Evolutionary conservation across 2,888 invertebrate genomes (phyloP).

Genomic region (Drosophila bunnanda): DNA sequence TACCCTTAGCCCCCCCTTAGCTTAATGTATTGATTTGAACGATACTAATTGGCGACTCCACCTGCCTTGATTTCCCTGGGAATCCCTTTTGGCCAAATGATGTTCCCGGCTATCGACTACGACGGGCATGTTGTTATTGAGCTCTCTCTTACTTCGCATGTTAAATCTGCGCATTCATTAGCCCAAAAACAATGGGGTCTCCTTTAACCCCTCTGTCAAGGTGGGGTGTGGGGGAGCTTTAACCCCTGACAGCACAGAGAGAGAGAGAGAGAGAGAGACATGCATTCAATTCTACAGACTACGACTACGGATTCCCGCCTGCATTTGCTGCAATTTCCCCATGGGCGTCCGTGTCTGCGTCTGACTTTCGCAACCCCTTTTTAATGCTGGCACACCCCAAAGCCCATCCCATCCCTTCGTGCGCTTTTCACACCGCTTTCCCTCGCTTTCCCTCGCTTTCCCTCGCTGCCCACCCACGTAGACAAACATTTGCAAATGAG

Average conservation of each 20-base stretch:
- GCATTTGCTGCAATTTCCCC: constrained; percentile 51
- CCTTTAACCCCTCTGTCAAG: background rate
- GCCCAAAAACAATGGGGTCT: constrained; percentile 5
- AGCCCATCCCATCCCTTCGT: background rate
- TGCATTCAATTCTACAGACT: constrained; percentile 35
- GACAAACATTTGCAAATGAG: constrained; percentile 74
- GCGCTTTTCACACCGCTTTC: constrained; percentile 54
- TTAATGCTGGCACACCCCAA: background rate
- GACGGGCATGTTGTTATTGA: background rate
- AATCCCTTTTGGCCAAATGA: constrained; percentile 8
- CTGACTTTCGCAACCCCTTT: constrained; percentile 1
- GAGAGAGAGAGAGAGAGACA: background rate
- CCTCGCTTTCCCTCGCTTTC: background rate
- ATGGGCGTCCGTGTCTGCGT: constrained; percentile 19
- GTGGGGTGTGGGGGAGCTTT: background rate
- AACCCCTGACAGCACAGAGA: constrained; percentile 6
- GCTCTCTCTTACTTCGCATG: background rate
- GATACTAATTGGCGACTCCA: background rate
- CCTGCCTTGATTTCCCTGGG: background rate
- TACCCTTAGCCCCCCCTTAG: background rate
- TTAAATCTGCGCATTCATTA: constrained; percentile 5
- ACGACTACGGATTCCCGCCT: constrained; percentile 1
- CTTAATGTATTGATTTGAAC: no score
- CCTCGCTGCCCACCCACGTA: constrained; percentile 22
- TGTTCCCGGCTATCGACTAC: constrained; percentile 5